Evolutionary conservation across 2,113 vertebrate genomes (phyloP).

Genomic region (Tragulus kanchil): DNA sequence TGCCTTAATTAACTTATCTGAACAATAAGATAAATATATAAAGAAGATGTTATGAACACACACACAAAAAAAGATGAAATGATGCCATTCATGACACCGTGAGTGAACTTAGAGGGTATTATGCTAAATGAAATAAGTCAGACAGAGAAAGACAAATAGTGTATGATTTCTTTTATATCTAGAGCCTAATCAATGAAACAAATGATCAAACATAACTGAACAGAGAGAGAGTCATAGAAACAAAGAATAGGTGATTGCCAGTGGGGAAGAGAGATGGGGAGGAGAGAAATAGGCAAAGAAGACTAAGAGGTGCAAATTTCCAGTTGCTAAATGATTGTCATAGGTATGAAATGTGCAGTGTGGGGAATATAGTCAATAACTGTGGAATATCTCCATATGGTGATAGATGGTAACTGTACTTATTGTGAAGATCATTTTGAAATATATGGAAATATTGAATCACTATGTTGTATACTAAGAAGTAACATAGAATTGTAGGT

Average conservation of each 20-base stretch:
- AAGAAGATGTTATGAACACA: neutral
- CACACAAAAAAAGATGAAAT: neutral
- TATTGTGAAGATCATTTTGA: neutral
- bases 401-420: neutral
- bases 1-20: conserved; percentile 26
- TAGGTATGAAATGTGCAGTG: neutral
- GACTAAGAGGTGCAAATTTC: neutral
- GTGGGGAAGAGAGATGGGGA: neutral
- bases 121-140: neutral
- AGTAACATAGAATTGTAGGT: neutral
- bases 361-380: neutral
- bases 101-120: neutral
- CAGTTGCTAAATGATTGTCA: neutral
- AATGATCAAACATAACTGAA: neutral
- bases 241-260: neutral
- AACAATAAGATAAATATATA: neutral
- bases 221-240: neutral
- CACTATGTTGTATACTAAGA: neutral
- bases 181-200: neutral
- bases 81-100: neutral
- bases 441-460: neutral
- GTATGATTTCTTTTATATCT: neutral
- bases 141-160: neutral
- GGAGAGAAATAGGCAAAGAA: neutral
- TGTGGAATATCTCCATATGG: neutral